phyloP scores from a whole-genome alignment of 2,113 vertebrate species.

The Mirounga angustirostris region DNA sequence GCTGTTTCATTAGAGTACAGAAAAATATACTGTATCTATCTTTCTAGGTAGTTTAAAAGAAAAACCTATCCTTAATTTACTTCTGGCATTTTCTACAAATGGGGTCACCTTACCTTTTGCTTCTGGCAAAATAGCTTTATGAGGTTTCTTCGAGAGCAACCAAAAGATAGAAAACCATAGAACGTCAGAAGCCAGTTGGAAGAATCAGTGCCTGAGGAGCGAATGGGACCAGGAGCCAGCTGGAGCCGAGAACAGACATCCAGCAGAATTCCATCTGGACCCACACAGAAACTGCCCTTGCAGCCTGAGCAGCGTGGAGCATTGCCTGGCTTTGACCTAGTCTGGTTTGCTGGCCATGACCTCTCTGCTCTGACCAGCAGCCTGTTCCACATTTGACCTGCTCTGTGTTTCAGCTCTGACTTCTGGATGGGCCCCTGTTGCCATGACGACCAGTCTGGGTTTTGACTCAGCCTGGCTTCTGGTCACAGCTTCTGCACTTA shows the following conservation, averaged over 20 bases:
- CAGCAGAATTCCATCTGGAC: slow-evolving; percentile 79
- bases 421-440: slow-evolving; percentile 67
- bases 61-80: slow-evolving; percentile 36
- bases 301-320: neutral
- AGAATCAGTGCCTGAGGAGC: slow-evolving; percentile 56
- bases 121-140: slow-evolving; percentile 58
- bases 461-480: slow-evolving; percentile 65
- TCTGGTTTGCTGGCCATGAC: slow-evolving; percentile 47
- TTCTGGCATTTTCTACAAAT: slow-evolving; percentile 68
- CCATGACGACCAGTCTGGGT: slow-evolving; percentile 71
- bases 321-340: slow-evolving; percentile 2
- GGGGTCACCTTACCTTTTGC: slow-evolving; percentile 61
- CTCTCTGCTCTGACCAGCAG: slow-evolving; percentile 33
- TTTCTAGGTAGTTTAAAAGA: slow-evolving; percentile 1
- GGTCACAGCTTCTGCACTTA: slow-evolving; percentile 26
- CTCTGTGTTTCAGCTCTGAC: slow-evolving; percentile 66
- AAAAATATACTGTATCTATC: neutral
- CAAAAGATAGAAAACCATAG: slow-evolving; percentile 65
- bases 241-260: slow-evolving; percentile 63
- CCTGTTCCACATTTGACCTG: slow-evolving; percentile 71
- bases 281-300: neutral
- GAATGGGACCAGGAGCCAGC: slow-evolving; percentile 48
- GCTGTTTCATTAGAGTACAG: neutral
- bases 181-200: slow-evolving; percentile 64
- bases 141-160: slow-evolving; percentile 59